Conservation (phyloP, 2,113 vertebrate species). For the Craseonycteris thonglongyai region DNA sequence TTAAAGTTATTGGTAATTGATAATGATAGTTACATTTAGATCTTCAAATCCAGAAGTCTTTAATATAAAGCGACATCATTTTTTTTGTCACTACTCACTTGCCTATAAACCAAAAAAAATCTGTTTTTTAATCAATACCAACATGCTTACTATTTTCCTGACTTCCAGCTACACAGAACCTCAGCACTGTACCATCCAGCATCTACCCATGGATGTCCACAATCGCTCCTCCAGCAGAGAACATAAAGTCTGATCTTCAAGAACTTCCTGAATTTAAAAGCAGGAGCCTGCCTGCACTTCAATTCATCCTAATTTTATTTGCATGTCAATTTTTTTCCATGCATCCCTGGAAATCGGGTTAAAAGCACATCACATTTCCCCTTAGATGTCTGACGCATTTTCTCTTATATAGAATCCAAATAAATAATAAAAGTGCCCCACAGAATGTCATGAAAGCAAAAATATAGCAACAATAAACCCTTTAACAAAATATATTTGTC, state of each 20-base stretch:
- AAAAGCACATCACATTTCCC: background rate
- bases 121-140: background rate
- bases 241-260: background rate
- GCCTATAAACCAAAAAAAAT: background rate
- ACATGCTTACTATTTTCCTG: background rate
- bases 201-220: too few relatives aligned
- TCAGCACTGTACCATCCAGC: too few relatives aligned
- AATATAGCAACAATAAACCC: background rate
- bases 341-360: background rate
- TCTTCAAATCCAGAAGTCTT: background rate
- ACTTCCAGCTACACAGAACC: fast-evolving
- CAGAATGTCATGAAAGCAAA: background rate
- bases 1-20: background rate
- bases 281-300: background rate
- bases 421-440: background rate
- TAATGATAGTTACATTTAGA: background rate
- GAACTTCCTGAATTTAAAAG: background rate
- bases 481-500: background rate
- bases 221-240: background rate
- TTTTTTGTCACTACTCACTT: background rate
- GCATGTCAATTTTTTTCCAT: background rate
- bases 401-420: background rate
- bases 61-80: background rate
- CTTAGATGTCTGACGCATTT: background rate
- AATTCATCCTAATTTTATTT: background rate